phyloP scores from a whole-genome alignment of 2,888 invertebrate species.

The Harpalus rufipes region DNA sequence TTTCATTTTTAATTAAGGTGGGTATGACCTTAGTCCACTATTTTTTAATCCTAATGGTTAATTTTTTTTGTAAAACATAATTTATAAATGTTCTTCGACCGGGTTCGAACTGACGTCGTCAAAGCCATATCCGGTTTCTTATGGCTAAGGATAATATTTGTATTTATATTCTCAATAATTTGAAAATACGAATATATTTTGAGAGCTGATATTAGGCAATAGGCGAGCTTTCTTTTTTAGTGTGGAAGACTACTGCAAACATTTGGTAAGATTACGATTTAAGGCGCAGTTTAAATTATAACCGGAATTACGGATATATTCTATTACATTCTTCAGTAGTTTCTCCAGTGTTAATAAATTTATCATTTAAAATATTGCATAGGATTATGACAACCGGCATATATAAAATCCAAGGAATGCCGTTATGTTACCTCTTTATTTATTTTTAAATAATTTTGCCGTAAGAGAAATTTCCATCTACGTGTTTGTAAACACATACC shows the following conservation, averaged over 20 bases:
- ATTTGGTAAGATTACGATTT: constrained; percentile 6
- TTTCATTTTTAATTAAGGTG: no score
- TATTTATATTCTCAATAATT: not conserved
- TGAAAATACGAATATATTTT: not conserved
- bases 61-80: no score
- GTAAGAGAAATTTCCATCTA: constrained; percentile 16
- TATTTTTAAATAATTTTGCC: constrained; percentile 20
- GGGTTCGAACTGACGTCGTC: no score
- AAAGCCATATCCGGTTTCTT: no score
- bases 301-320: constrained; percentile 23
- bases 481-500: not conserved
- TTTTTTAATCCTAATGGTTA: no score
- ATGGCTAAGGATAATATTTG: not conserved
- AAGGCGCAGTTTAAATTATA: constrained; percentile 42
- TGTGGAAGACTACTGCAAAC: not conserved
- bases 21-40: no score
- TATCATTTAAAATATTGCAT: constrained; percentile 37
- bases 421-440: constrained; percentile 40
- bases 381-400: constrained; percentile 37
- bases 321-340: constrained; percentile 33
- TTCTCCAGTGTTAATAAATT: constrained; percentile 35
- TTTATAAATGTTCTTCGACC: no score
- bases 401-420: constrained; percentile 36
- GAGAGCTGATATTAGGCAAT: not conserved
- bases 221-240: not conserved